Evolutionary conservation across 2,888 invertebrate species (phyloP).

Genomic region (Drosophila kambysellisi): DNA sequence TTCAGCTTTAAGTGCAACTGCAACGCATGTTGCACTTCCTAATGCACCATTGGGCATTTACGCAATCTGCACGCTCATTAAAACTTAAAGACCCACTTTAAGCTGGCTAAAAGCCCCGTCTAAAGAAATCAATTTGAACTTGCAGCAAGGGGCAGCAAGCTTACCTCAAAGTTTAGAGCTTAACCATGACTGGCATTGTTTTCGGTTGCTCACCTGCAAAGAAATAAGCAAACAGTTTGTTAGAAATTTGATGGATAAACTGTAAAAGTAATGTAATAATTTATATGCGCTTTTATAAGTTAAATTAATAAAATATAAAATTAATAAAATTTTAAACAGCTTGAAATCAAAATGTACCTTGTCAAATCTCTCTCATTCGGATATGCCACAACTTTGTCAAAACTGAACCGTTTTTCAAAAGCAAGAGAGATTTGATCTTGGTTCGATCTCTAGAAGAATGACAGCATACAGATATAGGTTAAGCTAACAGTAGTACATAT

Average conservation of each 20-base stretch:
- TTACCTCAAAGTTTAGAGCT: slow-evolving; percentile 6
- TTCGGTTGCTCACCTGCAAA: slow-evolving; percentile 37
- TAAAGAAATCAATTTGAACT: not conserved
- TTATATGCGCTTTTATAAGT: not conserved
- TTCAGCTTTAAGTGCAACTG: slow-evolving; percentile 23
- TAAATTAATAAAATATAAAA: not conserved
- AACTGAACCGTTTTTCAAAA: not conserved
- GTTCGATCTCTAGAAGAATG: too few relatives aligned
- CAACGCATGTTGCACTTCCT: slow-evolving; percentile 26
- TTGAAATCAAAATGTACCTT: too few relatives aligned
- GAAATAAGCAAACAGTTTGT: not conserved
- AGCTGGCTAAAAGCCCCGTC: not conserved
- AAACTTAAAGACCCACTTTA: slow-evolving; percentile 22
- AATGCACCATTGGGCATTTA: slow-evolving; percentile 61
- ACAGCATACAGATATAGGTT: too few relatives aligned
- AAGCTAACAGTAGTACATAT: not conserved
- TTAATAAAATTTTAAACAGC: not conserved
- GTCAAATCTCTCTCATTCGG: too few relatives aligned
- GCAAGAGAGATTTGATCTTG: not conserved
- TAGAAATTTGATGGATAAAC: too few relatives aligned
- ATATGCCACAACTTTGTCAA: not conserved
- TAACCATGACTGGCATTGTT: not conserved
- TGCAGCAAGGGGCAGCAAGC: not conserved
- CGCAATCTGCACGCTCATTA: slow-evolving; percentile 54
- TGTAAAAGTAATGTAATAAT: not conserved